These are phyloP conservation scores for Erannis defoliaria DNA, from an alignment of 2,888 invertebrate genomes.

Conservation along the genomic window DNA sequence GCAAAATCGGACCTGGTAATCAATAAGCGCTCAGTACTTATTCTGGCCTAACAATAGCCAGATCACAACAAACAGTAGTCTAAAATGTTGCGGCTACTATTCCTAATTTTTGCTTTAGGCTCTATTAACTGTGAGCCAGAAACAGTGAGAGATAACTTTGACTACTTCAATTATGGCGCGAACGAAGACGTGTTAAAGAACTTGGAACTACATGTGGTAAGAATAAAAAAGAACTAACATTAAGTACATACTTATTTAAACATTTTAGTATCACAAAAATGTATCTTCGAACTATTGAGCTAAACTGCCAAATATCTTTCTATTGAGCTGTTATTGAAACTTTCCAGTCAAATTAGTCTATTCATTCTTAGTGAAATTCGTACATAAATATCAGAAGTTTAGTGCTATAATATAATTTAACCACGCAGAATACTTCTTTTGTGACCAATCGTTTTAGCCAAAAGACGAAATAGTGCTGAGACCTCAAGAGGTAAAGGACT, in stretches of 20 bases:
- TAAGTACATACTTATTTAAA: background rate
- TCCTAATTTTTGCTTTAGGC: constrained; percentile 58
- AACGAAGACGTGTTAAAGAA: constrained; percentile 76
- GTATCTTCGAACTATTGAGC: background rate
- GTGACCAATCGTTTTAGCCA: constrained; percentile 67
- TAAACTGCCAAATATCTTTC: background rate
- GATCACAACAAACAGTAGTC: constrained; percentile 65
- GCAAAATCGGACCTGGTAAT: constrained; percentile 58
- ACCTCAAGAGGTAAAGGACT: constrained; percentile 88
- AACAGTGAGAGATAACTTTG: constrained; percentile 78
- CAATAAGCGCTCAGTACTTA: constrained; percentile 67
- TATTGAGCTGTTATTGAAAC: too few relatives aligned
- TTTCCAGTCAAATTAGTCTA: too few relatives aligned
- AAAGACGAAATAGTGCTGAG: constrained; percentile 84
- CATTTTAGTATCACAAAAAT: background rate
- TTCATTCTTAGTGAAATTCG: too few relatives aligned
- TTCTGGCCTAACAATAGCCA: constrained; percentile 58
- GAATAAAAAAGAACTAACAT: background rate
- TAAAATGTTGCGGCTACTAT: constrained; percentile 68
- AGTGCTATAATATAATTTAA: too few relatives aligned
- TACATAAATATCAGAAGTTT: too few relatives aligned
- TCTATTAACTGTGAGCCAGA: constrained; percentile 77
- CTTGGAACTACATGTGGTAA: constrained; percentile 75
- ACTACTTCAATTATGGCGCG: constrained; percentile 78
- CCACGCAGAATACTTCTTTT: background rate